Evolutionary conservation across 2,113 vertebrate genomes (phyloP).

Genomic region (Brachyhypopomus occidentalis): DNA sequence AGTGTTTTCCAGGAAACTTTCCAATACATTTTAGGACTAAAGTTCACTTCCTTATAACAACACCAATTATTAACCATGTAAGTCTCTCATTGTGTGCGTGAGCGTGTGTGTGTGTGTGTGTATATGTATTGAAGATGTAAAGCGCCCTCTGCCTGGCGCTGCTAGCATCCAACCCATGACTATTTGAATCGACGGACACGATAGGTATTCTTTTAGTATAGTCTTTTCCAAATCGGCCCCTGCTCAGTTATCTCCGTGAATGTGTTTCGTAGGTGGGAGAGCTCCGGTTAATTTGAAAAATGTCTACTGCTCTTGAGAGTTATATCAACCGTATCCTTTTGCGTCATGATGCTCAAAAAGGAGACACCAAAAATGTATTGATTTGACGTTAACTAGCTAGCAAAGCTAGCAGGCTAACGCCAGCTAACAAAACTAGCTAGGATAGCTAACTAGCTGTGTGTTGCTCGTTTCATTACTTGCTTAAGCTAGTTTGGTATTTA

Average conservation of each 20-base stretch:
- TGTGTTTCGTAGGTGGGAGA: background rate
- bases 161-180: too few species aligned
- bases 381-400: background rate
- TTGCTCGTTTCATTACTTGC: too few species aligned
- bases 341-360: background rate
- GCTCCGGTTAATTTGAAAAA: constrained; percentile 45
- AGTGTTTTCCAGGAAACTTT: constrained; percentile 35
- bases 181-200: too few species aligned
- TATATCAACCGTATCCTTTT: constrained; percentile 81
- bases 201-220: too few species aligned
- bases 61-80: constrained; percentile 45
- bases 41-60: constrained; percentile 55
- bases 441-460: background rate
- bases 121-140: background rate
- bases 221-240: background rate
- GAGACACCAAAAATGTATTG: too few species aligned
- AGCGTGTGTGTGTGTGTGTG: background rate
- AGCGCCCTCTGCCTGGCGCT: background rate
- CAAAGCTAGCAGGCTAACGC: background rate
- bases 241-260: background rate
- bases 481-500: too few species aligned
- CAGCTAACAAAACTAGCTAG: background rate
- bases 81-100: background rate
- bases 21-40: constrained; percentile 31
- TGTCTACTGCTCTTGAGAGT: constrained; percentile 80